Percentiles rank a stretch among this genome's conserved stretches.
Evolutionary conservation across 2,797 vertebrate genomes (phyloP).

Genomic region (Arctocebus calabarensis): DNA sequence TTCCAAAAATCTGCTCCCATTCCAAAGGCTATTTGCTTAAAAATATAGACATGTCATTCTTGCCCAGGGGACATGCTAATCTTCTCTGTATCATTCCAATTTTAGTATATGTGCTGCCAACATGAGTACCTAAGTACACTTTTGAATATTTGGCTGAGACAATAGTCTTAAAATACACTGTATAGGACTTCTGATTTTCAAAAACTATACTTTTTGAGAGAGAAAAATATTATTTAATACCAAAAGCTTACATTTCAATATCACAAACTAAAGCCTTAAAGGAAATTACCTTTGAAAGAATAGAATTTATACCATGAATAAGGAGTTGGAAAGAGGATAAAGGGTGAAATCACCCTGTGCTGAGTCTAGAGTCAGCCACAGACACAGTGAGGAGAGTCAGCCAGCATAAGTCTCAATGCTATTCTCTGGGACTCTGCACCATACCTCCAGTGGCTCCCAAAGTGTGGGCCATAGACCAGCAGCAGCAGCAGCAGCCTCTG

Average conservation of each 20-base stretch:
- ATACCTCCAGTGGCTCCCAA: not conserved
- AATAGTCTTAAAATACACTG: not conserved
- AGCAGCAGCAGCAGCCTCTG: not conserved
- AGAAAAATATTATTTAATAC: not conserved
- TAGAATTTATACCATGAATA: not conserved
- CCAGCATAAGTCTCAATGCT: not conserved
- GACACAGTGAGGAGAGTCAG: not conserved
- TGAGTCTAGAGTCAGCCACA: not conserved
- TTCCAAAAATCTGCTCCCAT: no score
- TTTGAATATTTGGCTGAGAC: not conserved
- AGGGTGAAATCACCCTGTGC: not conserved
- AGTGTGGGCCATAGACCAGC: no score
- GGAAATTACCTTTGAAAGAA: not conserved
- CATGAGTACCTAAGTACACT: not conserved
- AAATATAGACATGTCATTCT: no score
- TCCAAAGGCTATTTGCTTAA: no score
- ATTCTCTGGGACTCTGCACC: not conserved
- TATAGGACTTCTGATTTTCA: not conserved
- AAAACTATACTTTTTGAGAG: not conserved
- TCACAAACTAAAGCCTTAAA: not conserved
- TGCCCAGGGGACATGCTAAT: no score
- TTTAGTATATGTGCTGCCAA: no score
- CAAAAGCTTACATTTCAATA: not conserved
- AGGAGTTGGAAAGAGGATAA: not conserved
- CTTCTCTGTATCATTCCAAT: no score